Evolutionary conservation across 2,797 vertebrate genomes (phyloP).

Genomic region (Trematomus bernacchii): DNA sequence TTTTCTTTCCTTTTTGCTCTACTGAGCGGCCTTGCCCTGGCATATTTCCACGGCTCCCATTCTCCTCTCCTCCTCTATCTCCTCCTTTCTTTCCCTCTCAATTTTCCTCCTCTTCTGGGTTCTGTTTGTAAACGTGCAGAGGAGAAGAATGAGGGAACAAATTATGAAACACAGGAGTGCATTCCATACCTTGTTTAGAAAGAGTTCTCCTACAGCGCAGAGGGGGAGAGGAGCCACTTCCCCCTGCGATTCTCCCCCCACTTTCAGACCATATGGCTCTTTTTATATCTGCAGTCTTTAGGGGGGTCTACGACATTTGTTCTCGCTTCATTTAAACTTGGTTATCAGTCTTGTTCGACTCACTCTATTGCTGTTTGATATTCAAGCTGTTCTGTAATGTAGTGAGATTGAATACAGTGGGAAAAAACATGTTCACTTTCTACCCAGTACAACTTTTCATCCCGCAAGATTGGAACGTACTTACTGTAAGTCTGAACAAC

Average conservation of each 20-base stretch:
- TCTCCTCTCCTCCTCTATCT: slow-evolving; percentile 41
- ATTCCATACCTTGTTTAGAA: slow-evolving; percentile 91
- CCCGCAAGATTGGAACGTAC: not conserved
- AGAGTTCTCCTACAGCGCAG: slow-evolving; percentile 78
- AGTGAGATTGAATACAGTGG: not conserved
- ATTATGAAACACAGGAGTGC: slow-evolving; percentile 85
- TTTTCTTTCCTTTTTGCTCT: slow-evolving; percentile 56
- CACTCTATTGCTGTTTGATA: not conserved
- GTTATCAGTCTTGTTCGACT: slow-evolving; percentile 3
- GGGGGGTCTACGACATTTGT: slow-evolving; percentile 36
- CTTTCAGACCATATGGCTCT: slow-evolving; percentile 69
- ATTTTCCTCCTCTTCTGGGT: slow-evolving; percentile 56
- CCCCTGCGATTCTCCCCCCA: slow-evolving; percentile 55
- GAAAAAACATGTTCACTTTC: not conserved
- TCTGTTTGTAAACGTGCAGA: slow-evolving; percentile 81
- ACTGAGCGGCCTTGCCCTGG: slow-evolving; percentile 48
- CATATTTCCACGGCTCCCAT: slow-evolving; percentile 56
- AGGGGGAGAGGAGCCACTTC: slow-evolving; percentile 65
- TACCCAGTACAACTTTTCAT: slow-evolving; percentile 5
- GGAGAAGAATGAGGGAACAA: slow-evolving; percentile 82
- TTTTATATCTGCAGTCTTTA: slow-evolving; percentile 56
- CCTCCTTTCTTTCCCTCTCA: slow-evolving; percentile 41
- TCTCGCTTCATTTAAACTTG: not conserved
- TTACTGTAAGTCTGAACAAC: slow-evolving; percentile 3
- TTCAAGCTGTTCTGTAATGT: not conserved